Evolutionary conservation across 2,888 invertebrate species (phyloP), one percentile per base, ranked within the genome.

Genomic region (Meiosimyza decipiens): DNA sequence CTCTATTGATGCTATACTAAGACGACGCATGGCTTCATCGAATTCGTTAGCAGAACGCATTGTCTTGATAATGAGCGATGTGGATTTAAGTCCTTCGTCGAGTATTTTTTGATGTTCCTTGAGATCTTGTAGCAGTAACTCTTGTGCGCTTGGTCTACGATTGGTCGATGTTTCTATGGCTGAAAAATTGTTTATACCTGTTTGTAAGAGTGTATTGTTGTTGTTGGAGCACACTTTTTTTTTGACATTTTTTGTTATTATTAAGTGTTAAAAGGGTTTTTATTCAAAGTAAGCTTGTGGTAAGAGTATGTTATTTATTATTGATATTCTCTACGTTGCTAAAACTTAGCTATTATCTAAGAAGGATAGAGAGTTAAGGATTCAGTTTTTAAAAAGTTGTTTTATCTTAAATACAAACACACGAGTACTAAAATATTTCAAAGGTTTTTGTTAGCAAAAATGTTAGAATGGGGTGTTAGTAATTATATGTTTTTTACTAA

Each of bases 31-130:
- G 50, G 87, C 85, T 74, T 87, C 87, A 78, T 87, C 87, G 77
- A 87, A 87, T 77, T 87, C 85, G 74, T 78, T 86, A 33, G 87
- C 85, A 16, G 87, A 86, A 16, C 86, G 84, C 79, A 87, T 84
- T 1, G 87, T 87, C 74, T 81, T 82, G 79, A 87, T 87, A 40
- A 87, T 87, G 13, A 87, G 79, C 13, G 87, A 86, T 0, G 87
- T 87, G 33, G 87, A 87, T 77, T 87, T 87, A 54, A 87, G 76
- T 12, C 85, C 84, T 71, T 86, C 83, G 71, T 83, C 84, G 6
- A 84, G 78, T 68, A 85, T 80, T 63, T 83, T 83, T 73, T 84
- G 85, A 76, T 84, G 84, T 63, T 81, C 77, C 64, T 82, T 82
- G 49, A 85, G 74, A 76, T 84, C 82, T 71, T 83, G 80, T 62